phyloP scores from a whole-genome alignment of 2,113 vertebrate species.

The Cromileptes altivelis region DNA sequence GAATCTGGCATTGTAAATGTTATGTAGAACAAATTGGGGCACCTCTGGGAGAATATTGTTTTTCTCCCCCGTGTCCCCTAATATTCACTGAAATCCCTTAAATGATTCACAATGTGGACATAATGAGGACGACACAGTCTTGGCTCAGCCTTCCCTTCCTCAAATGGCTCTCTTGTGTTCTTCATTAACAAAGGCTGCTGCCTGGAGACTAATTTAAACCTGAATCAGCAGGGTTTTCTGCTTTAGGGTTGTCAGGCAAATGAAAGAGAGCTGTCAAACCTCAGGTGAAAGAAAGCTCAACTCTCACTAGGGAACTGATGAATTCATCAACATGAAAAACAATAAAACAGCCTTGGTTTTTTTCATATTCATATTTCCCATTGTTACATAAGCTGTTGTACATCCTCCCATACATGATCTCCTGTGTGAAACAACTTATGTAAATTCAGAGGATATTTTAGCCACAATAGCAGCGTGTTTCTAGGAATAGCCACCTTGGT shows the following conservation, averaged over 20 bases:
- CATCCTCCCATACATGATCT: too few species aligned
- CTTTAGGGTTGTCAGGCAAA: conserved; percentile 1
- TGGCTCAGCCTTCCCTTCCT: conserved; percentile 22
- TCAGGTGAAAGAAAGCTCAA: conserved; percentile 17
- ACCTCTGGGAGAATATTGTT: not conserved
- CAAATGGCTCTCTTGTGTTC: conserved; percentile 36
- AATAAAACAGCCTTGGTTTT: not conserved
- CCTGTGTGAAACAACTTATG: too few species aligned
- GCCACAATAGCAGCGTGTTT: too few species aligned
- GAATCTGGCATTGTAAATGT: not conserved
- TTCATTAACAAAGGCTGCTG: conserved; percentile 48
- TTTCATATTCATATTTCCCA: too few species aligned
- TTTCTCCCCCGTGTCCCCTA: not conserved
- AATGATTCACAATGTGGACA: conserved; percentile 27
- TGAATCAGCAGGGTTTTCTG: conserved; percentile 10
- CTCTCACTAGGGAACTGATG: not conserved
- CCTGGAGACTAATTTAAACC: conserved; percentile 37
- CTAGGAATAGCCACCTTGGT: too few species aligned
- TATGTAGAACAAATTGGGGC: not conserved
- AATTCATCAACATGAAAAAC: conserved; percentile 10
- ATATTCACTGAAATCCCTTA: conserved; percentile 14
- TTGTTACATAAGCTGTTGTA: too few species aligned
- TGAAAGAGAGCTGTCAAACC: conserved; percentile 30
- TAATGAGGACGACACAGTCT: conserved; percentile 44
- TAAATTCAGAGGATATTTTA: too few species aligned